These are phyloP conservation scores for Brachionus rubens DNA, from an alignment of 1,140 invertebrate species.

Conservation along the genomic window DNA sequence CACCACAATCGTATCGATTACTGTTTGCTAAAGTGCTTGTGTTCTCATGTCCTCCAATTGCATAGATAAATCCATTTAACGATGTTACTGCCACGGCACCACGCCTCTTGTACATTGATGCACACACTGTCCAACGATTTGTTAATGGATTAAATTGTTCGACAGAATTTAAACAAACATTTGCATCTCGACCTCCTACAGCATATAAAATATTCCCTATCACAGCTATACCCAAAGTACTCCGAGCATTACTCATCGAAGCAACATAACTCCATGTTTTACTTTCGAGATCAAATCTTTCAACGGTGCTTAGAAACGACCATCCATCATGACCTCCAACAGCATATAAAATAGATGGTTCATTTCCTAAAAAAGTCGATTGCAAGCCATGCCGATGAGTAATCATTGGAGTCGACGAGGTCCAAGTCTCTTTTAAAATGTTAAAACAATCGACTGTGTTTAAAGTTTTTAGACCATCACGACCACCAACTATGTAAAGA, in stretches of 20 bases:
- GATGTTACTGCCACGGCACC: constrained; percentile 52
- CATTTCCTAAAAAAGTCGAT: constrained; percentile 71
- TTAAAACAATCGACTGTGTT: constrained; percentile 60
- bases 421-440: constrained; percentile 67
- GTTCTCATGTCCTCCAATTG: constrained; percentile 53
- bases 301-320: constrained; percentile 64
- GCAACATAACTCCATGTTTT: constrained; percentile 81
- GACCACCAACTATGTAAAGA: constrained; percentile 80
- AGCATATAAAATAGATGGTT: constrained; percentile 73
- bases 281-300: constrained; percentile 81
- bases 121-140: constrained; percentile 76
- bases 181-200: constrained; percentile 85
- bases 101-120: constrained; percentile 71
- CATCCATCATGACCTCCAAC: constrained; percentile 85
- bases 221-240: constrained; percentile 18
- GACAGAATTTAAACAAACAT: constrained; percentile 77
- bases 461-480: constrained; percentile 86
- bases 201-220: constrained; percentile 77
- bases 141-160: constrained; percentile 79
- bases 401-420: constrained; percentile 76
- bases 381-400: constrained; percentile 82
- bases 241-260: constrained; percentile 78
- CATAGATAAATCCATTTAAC: constrained; percentile 49
- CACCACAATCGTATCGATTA: constrained; percentile 63
- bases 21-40: constrained; percentile 55